phyloP scores from a whole-genome alignment of 2,797 vertebrate species.

The Molossus molossus region DNA sequence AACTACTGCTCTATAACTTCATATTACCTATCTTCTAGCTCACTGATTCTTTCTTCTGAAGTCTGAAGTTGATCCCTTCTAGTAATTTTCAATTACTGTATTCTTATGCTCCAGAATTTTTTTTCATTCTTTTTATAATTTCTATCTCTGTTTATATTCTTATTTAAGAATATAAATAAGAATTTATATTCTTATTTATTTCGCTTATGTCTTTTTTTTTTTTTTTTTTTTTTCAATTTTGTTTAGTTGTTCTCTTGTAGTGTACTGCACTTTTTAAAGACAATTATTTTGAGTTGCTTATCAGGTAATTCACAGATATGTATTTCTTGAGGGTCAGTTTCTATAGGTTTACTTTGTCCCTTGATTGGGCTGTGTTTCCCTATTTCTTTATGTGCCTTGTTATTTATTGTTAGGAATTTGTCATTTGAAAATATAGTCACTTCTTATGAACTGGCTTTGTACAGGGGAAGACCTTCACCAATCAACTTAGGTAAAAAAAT shows the following conservation, averaged over 20 bases:
- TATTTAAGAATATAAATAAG: background rate
- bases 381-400: constrained; percentile 15
- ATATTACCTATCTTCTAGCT: background rate
- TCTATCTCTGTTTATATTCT: background rate
- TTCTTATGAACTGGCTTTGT: background rate
- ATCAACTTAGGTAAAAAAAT: background rate
- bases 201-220: constrained; percentile 44
- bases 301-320: constrained; percentile 5
- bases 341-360: background rate
- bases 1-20: background rate
- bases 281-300: background rate
- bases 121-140: background rate
- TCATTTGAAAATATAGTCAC: background rate
- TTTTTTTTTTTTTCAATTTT: constrained; percentile 44
- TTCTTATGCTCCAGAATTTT: background rate
- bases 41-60: background rate
- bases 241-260: constrained; percentile 1
- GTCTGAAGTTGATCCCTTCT: background rate
- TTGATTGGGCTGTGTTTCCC: background rate
- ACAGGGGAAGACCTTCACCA: background rate
- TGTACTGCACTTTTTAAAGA: background rate
- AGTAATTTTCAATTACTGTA: background rate
- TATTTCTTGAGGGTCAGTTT: constrained; percentile 15
- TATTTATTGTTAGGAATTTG: constrained; percentile 25
- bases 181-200: background rate